A percentile compares a stretch with the other conserved stretches of the same genome.
phyloP scores from a whole-genome alignment of 2,113 vertebrate species.

The Sapayoa aenigma region DNA sequence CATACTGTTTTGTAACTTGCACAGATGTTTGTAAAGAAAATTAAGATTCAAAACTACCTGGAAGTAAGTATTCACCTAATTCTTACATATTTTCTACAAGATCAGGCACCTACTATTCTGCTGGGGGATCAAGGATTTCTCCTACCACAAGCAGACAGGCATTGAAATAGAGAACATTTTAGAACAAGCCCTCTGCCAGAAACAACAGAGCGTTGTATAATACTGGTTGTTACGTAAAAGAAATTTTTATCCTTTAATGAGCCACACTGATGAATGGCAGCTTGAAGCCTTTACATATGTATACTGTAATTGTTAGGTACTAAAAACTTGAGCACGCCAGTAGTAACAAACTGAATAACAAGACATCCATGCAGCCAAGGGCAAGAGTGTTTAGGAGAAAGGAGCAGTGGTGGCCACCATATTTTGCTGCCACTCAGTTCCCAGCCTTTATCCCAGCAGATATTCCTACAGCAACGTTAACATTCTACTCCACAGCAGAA shows the following conservation, averaged over 20 bases:
- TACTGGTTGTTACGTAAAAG: background rate
- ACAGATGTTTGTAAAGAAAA: background rate
- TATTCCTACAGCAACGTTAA: background rate
- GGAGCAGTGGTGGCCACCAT: background rate
- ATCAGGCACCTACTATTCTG: background rate
- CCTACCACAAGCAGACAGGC: background rate
- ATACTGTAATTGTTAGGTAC: background rate
- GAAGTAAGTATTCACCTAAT: background rate
- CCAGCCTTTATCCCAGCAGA: background rate
- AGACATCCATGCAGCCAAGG: background rate
- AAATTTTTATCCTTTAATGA: constrained; percentile 23
- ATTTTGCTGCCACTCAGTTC: background rate
- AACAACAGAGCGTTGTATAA: background rate
- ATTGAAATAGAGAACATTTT: background rate
- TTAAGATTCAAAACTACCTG: background rate
- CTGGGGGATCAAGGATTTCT: background rate
- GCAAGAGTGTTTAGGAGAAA: background rate
- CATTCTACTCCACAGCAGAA: background rate
- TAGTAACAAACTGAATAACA: background rate
- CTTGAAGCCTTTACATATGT: background rate
- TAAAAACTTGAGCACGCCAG: background rate
- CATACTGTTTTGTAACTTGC: background rate
- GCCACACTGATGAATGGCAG: background rate
- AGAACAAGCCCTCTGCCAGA: background rate
- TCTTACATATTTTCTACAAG: background rate